Evolutionary conservation across 2,113 vertebrate species (phyloP), one percentile per base, ranked within the genome.

Genomic region (Irena cyanogastra): DNA sequence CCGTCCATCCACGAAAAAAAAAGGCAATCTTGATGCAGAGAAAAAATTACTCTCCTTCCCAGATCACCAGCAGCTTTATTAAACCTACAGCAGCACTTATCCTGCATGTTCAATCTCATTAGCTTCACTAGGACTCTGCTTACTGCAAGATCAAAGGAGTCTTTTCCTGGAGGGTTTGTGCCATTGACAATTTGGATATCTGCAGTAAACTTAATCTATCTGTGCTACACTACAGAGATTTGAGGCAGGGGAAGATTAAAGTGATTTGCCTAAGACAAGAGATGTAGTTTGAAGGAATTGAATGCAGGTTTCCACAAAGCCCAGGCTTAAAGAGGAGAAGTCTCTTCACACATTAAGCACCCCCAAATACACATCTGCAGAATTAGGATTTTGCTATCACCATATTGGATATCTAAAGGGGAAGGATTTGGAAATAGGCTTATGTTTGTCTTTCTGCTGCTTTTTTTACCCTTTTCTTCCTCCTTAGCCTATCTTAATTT

Each of bases 211-310:
- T 92, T 92, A 93, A 96, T 93, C 93, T 92, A 82, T 95, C 88
- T 75, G 90, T 22, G 65, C 83, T 93, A 60, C 52, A 57, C 92
- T 52, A 57, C 12, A 37, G 90, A 92, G 88, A 94, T 71, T 92
- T 81, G 90, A 94, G 60, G 76, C 83, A 71, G 56, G 49, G 72
- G n/a, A 84, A 97, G 88, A 95, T 96, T 96, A 96, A 92, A 96
- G 86, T 26, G 92, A 94, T 96, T 96, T 94, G 92, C 94, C 49
- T 92, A 87, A 89, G 74, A 97, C 86, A 94, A 95, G 68, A 96
- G 86, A 54, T 0, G 0, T 56, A 64, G 87, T 87, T 78, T 60
- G 88, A 88, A 93, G 83, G 79, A 96, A 95, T n/a, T 78, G 88
- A 87, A 81, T 2, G 4, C 68, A 45, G 60, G 83, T 92, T 93